These are phyloP conservation scores for Psephotus haematonotus DNA, from an alignment of 2,113 vertebrate genomes.

Conservation along the genomic window DNA sequence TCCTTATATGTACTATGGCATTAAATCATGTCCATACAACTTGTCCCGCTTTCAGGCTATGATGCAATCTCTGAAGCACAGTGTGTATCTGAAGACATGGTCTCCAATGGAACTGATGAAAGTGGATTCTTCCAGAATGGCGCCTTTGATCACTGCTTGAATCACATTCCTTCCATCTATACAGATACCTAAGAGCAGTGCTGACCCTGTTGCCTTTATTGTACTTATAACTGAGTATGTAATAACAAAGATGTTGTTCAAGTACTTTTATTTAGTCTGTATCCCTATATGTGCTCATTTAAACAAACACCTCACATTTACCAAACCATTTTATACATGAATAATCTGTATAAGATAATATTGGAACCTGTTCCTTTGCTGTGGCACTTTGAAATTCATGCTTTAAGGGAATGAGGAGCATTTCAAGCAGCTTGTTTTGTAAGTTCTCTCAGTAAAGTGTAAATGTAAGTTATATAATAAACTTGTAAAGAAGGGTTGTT, in stretches of 20 bases:
- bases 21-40: neutral
- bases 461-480: slow-evolving; percentile 77
- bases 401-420: slow-evolving; percentile 68
- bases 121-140: slow-evolving; percentile 90
- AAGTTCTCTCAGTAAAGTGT: slow-evolving; percentile 69
- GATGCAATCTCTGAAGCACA: slow-evolving; percentile 83
- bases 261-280: slow-evolving; percentile 73
- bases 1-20: neutral
- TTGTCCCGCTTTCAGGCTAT: slow-evolving; percentile 79
- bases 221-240: slow-evolving; percentile 60
- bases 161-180: slow-evolving; percentile 93
- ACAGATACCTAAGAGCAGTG: slow-evolving; percentile 84
- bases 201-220: slow-evolving; percentile 18
- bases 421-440: slow-evolving; percentile 69
- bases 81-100: slow-evolving; percentile 79
- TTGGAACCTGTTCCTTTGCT: slow-evolving; percentile 71
- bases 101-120: slow-evolving; percentile 83
- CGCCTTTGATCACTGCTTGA: slow-evolving; percentile 92
- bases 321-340: slow-evolving; percentile 70
- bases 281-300: slow-evolving; percentile 69
- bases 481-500: slow-evolving; percentile 58
- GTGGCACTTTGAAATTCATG: slow-evolving; percentile 75
- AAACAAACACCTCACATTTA: slow-evolving; percentile 72
- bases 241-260: slow-evolving; percentile 66
- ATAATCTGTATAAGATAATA: slow-evolving; percentile 67